Evolutionary conservation across 2,888 invertebrate genomes (phyloP).

Genomic region (Hedychridium roseum): DNA sequence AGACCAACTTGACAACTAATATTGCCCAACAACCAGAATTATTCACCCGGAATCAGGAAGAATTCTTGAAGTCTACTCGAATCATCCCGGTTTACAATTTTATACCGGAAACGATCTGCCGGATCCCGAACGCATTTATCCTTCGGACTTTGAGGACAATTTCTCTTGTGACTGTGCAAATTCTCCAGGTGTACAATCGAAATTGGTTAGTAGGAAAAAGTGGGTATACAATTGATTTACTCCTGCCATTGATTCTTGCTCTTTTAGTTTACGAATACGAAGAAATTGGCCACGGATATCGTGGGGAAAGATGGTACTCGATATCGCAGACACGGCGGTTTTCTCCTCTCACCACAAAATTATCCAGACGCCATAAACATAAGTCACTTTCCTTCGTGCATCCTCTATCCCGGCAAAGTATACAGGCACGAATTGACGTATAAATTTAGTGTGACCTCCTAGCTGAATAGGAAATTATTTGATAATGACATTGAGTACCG

Average conservation of each 20-base stretch:
- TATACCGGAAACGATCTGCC: slow-evolving; percentile 67
- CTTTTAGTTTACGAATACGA: not conserved
- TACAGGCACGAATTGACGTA: slow-evolving; percentile 63
- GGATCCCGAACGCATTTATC: slow-evolving; percentile 28
- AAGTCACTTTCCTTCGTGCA: slow-evolving; percentile 58
- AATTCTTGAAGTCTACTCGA: slow-evolving; percentile 66
- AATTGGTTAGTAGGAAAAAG: slow-evolving; percentile 3
- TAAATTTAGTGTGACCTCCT: slow-evolving; percentile 56
- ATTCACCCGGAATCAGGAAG: slow-evolving; percentile 63
- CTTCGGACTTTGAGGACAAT: slow-evolving; percentile 28
- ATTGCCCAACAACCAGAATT: slow-evolving; percentile 47
- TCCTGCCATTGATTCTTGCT: not conserved
- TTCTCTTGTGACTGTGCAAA: slow-evolving; percentile 1
- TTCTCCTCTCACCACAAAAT: slow-evolving; percentile 70
- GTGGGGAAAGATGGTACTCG: slow-evolving; percentile 62
- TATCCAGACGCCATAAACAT: slow-evolving; percentile 67
- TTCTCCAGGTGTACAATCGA: too few relatives aligned
- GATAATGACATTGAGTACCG: slow-evolving; percentile 2
- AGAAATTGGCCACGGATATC: slow-evolving; percentile 15
- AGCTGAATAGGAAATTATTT: slow-evolving; percentile 1
- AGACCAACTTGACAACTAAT: not conserved
- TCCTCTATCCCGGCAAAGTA: slow-evolving; percentile 61
- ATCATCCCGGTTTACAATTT: slow-evolving; percentile 69
- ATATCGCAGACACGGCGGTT: slow-evolving; percentile 66
- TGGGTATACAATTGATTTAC: not conserved